Base-by-base conservation (phyloP, 1,140 invertebrate genomes). In the Hyles euphorbiae region DNA sequence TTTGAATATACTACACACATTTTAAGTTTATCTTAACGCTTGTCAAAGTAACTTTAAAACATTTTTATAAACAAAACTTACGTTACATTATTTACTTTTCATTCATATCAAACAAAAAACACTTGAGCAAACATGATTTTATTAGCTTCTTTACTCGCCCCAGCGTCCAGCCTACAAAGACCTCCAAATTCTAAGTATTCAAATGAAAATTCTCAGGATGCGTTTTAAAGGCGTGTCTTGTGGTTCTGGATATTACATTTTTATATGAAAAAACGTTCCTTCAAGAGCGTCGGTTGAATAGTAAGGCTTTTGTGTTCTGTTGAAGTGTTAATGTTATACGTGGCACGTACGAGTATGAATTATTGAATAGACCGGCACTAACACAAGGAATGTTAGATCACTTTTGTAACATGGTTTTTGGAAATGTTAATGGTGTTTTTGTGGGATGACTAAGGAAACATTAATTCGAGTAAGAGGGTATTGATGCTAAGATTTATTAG, bases 331-430 rank as follows among this genome's bases (percentile, higher is more conserved):
- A 85, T 78, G 71, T 62, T 55, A 79, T 72, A 78, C 78, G 78
- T 77, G 65, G 75, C 82, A 85, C 82, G 78, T 81, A 70, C 74
- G 65, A 64, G 68, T 81, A 85, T 85, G 82, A 83, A 85, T 85
- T 83, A 85, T 83, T 85, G 75, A 83, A 74, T 70, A 81, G 73
- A 67, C 60, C 55, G 66, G 73, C 60, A 67, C 57, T 70, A 56
- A 64, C 57, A 50, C 10, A 56, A 34, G 53, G 66, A 64, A 64
- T 61, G 66, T 44, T 53, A 54, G 58, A 64, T 33, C 36, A 54
- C 51, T 56, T 55, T 53, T 12, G 12, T 56, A 36, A 56, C 48
- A 3, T 9, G 22, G 2, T 11, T 49, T 49, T 56, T 9, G n/a
- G 55, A 5, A 49, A 56, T 47, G 36, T 22, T 22, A 22, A 22